These are phyloP conservation scores for Campylorhamphus procurvoides DNA, from an alignment of 2,113 vertebrate species.

Conservation along the genomic window DNA sequence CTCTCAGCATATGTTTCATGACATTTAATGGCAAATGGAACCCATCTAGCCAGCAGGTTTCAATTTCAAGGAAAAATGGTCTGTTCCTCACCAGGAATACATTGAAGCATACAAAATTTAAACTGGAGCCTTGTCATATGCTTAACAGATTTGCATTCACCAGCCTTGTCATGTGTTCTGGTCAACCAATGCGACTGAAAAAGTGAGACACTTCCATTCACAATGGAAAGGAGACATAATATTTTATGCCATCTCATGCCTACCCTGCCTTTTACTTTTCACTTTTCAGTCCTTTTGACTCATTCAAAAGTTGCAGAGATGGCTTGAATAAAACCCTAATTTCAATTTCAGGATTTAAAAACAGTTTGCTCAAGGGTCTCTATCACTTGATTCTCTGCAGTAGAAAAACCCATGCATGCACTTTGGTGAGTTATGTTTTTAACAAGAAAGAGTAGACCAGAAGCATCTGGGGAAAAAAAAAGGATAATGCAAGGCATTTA, in stretches of 20 bases:
- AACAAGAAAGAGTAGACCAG: neutral
- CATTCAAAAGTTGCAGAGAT: neutral
- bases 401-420: neutral
- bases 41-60: neutral
- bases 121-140: neutral
- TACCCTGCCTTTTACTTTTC: neutral
- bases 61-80: neutral
- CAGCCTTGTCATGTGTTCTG: neutral
- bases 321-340: neutral
- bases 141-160: neutral
- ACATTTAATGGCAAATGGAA: neutral
- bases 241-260: neutral
- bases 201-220: neutral
- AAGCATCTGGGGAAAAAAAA: rapidly evolving
- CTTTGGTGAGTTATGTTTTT: neutral
- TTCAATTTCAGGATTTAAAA: neutral
- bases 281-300: neutral
- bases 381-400: neutral
- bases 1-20: neutral
- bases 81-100: neutral
- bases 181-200: neutral
- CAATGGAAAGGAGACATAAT: neutral
- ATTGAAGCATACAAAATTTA: neutral
- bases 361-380: neutral
- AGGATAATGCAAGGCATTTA: neutral